Evolutionary conservation across 2,113 vertebrate species (phyloP).

Genomic region (Callorhinus ursinus): DNA sequence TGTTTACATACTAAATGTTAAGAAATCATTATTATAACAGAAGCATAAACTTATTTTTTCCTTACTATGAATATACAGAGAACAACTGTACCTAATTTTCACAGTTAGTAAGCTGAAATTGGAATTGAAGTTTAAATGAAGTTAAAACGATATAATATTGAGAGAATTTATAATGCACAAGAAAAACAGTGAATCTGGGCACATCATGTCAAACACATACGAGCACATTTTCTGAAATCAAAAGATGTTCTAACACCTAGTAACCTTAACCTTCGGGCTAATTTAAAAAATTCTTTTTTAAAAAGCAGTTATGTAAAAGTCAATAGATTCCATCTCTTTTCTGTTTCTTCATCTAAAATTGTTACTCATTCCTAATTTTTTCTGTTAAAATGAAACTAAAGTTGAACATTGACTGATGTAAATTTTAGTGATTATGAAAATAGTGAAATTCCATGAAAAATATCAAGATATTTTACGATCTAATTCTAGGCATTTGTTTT

Average conservation of each 20-base stretch:
- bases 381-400: constrained; percentile 3
- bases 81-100: background rate
- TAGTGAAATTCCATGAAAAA: background rate
- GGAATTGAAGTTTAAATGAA: background rate
- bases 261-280: background rate
- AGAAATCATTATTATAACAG: background rate
- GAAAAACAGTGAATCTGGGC: background rate
- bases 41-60: background rate
- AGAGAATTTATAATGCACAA: background rate
- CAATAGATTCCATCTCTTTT: background rate
- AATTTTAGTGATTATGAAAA: constrained; percentile 2
- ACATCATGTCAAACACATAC: background rate
- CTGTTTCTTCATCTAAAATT: background rate
- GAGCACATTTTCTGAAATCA: background rate
- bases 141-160: background rate
- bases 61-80: background rate
- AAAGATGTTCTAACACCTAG: background rate
- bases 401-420: background rate
- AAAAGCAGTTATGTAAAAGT: background rate
- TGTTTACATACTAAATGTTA: background rate
- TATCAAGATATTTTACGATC: background rate
- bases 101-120: background rate
- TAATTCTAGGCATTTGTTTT: background rate
- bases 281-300: background rate
- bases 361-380: background rate